Conservation (phyloP, 2,113 vertebrate genomes). For the Plectropomus leopardus region DNA sequence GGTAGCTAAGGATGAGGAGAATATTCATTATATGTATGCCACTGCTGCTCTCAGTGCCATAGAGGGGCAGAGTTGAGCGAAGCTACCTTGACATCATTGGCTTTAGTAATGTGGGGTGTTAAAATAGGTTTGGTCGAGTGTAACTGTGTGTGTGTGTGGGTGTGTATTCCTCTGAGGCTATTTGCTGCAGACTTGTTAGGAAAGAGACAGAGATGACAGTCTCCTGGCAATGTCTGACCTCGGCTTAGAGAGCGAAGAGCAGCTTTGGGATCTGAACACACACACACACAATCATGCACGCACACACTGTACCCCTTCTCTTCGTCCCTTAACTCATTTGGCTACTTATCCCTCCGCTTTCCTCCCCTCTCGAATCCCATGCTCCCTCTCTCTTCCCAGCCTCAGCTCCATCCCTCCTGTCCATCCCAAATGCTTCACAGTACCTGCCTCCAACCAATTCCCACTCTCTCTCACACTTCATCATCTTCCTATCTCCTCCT, state of each 20-base stretch:
- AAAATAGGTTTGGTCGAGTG: slow-evolving; percentile 29
- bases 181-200: slow-evolving; percentile 63
- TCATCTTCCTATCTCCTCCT: slow-evolving; percentile 26
- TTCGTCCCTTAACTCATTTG: slow-evolving; percentile 60
- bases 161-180: slow-evolving; percentile 49
- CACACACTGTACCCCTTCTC: slow-evolving; percentile 32
- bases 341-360: slow-evolving; percentile 50
- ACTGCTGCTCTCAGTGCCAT: slow-evolving; percentile 35
- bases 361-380: slow-evolving; percentile 24
- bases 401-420: slow-evolving; percentile 17
- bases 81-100: slow-evolving; percentile 26
- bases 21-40: slow-evolving; percentile 50
- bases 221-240: slow-evolving; percentile 74
- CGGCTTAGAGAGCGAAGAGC: slow-evolving; percentile 51
- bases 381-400: slow-evolving; percentile 6
- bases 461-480: neutral
- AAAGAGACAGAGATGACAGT: slow-evolving; percentile 64
- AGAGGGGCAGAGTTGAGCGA: slow-evolving; percentile 7
- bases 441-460: slow-evolving; percentile 11
- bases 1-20: slow-evolving; percentile 32
- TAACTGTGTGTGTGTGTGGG: slow-evolving; percentile 26
- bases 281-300: slow-evolving; percentile 26
- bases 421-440: slow-evolving; percentile 27
- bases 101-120: slow-evolving; percentile 29
- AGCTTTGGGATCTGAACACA: slow-evolving; percentile 51